Evolutionary conservation across 2,888 invertebrate genomes (phyloP).

Genomic region (Cordylochernes scorpioides): DNA sequence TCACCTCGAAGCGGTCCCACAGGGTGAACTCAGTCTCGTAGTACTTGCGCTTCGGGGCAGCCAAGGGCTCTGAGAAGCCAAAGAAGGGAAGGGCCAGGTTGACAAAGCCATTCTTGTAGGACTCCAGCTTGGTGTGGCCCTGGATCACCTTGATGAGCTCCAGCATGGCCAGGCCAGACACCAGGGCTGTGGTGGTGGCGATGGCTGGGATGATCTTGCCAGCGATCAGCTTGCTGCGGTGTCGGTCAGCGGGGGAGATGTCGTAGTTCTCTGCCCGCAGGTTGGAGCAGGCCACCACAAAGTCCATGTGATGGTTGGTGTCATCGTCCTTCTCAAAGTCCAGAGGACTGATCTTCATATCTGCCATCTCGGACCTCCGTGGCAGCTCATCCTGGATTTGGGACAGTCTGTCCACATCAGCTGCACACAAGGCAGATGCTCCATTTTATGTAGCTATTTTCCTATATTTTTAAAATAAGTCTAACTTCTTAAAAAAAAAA

Average conservation of each 20-base stretch:
- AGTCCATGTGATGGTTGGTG: conserved; percentile 91
- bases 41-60: conserved; percentile 53
- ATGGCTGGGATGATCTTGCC: conserved; percentile 98
- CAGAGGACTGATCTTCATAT: conserved; percentile 44
- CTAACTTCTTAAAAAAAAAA: conserved; percentile 19
- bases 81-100: conserved; percentile 89
- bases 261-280: conserved; percentile 85
- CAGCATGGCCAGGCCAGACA: conserved; percentile 72
- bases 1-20: conserved; percentile 87
- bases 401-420: conserved; percentile 33
- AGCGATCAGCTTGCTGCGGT: conserved; percentile 66
- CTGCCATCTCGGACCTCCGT: conserved; percentile 26
- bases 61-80: conserved; percentile 78
- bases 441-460: neutral
- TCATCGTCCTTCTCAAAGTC: conserved; percentile 99
- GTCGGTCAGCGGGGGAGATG: conserved; percentile 76
- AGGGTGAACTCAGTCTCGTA: conserved; percentile 80
- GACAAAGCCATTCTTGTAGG: conserved; percentile 85
- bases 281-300: conserved; percentile 90
- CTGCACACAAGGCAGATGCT: conserved; percentile 2
- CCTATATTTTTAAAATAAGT: conserved; percentile 16
- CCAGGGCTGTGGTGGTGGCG: conserved; percentile 91
- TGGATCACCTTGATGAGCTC: conserved; percentile 33
- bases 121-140: conserved; percentile 35
- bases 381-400: conserved; percentile 40